Base-by-base conservation (phyloP, 2,888 invertebrate genomes). In the Nymphalis urticae region DNA sequence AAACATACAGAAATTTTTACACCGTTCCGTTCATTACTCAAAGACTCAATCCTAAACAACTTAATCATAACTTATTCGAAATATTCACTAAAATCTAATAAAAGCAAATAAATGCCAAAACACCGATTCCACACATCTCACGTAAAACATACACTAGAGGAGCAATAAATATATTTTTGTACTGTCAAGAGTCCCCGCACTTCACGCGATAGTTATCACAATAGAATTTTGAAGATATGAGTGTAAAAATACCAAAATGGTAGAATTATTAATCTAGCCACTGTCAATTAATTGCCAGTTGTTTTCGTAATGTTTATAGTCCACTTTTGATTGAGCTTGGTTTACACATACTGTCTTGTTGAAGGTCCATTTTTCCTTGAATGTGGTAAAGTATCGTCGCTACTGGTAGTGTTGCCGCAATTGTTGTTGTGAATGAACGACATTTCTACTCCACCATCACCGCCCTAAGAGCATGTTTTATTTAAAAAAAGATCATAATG, bases 371-470 rank as follows among this genome's bases (percentile, higher is more conserved):
- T 91, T 76, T 92, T 92, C 72, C 90, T 86, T 48, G 90, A 81
- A 71, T 89, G 88, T 47, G 90, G 84, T 62, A 90, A 70, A 10
- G 88, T 85, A 64, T 89, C 90, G 51, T 91, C 92, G 62, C 87
- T 88, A 72, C 83, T 86, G 0, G 87, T 87, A 59, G 88, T 85
- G 75, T 88, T 78, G 47, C 81, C 82, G 72, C 86, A 87, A 79
- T 95, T 95, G 88, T 95, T 95, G 86, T 95, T 95, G 80, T 95
- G 95, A 77, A 95, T 87, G 85, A 95, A 95, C 62, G 95, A 95
- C 93, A 95, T 95, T 89, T 95, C 95, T 80, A 95, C 95, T 0
- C 89, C 89, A 48, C 86, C 85, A 66, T 92, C 92, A 1, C 88
- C 88, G 62, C 88, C 84, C 90, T 92, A 76, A 3, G 71, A 73